These are phyloP conservation scores for Ictalurus punctatus DNA, from an alignment of 2,113 vertebrate genomes.

Conservation along the genomic window DNA sequence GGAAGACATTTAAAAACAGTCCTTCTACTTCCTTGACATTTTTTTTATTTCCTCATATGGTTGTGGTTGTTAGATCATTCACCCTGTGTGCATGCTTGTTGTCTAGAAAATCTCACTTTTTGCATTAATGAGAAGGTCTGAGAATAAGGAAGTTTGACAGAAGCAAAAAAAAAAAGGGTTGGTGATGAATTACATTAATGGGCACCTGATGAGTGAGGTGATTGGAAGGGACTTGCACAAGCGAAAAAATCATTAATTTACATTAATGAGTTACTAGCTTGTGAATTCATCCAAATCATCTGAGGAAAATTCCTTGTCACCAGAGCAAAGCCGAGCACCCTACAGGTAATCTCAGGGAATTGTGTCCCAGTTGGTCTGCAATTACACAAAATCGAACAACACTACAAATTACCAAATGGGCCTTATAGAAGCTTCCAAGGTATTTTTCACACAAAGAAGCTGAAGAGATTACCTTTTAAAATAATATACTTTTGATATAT, in stretches of 20 bases:
- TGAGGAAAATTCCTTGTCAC: conserved; percentile 23
- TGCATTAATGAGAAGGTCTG: background rate
- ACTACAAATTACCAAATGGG: background rate
- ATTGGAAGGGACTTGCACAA: conserved; percentile 6
- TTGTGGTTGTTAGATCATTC: background rate
- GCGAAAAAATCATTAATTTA: background rate
- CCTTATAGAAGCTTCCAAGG: background rate
- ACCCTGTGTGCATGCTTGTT: background rate
- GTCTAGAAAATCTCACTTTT: background rate
- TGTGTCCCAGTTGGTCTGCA: background rate
- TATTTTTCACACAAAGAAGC: background rate
- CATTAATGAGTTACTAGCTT: conserved; percentile 29
- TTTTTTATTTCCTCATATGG: background rate
- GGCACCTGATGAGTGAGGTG: background rate
- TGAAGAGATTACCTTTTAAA: background rate
- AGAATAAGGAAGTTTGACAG: background rate
- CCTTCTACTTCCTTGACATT: background rate
- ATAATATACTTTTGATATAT: background rate
- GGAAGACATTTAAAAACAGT: background rate
- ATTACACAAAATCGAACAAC: background rate
- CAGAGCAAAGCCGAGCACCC: background rate
- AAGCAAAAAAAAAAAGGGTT: background rate
- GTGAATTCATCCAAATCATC: background rate
- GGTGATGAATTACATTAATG: conserved; percentile 23
- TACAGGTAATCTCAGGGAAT: background rate